Evolutionary conservation across 2,888 invertebrate genomes (phyloP), one percentile per base, ranked within the genome.

Genomic region (Drosophila colorata): DNA sequence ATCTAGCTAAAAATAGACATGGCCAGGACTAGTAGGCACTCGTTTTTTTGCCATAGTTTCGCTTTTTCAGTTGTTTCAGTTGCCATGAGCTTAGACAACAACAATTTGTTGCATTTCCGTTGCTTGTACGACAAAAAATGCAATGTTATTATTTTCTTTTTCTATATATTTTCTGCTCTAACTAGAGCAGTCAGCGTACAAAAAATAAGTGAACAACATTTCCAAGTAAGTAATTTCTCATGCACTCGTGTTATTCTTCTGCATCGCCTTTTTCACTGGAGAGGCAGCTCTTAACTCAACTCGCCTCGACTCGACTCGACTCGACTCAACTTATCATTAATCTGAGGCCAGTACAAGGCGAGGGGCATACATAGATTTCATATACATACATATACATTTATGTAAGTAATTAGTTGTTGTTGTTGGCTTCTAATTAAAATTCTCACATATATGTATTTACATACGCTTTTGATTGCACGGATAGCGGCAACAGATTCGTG

Each of bases 31-130:
- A 52, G 25, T 37, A 49, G 35, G 31, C 28, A 4, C 43, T 28
- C 60, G 16, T 35, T 25, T 20, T 35, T 52, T 35, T 65, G 61
- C 52, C 63, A 70, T 68, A 88, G 85, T 84, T 87, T 88, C 78
- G 81, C 81, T 88, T 80, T 87, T 81, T 38, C 49, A 57, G 23
- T 52, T 49, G 48, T 46, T 56, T 25, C 48, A 7, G 40, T 41
- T 41, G 53, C 43, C 43, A 41, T 14, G 20, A 43, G 69, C 49
- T 67, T 57, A 59, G 49, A 81, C 68, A 66, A 66, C 74, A 86
- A 86, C 82, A 79, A 85, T 85, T 85, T 70, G 78, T 69, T 85
- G 89, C 88, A 85, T 85, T 85, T 85, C 85, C 85, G 85, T 73
- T 87, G 85, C 86, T 67, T 85, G 87, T 88, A 78, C 76, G 74